Conservation (phyloP, 2,113 vertebrate species). For the Trematomus loennbergii region DNA sequence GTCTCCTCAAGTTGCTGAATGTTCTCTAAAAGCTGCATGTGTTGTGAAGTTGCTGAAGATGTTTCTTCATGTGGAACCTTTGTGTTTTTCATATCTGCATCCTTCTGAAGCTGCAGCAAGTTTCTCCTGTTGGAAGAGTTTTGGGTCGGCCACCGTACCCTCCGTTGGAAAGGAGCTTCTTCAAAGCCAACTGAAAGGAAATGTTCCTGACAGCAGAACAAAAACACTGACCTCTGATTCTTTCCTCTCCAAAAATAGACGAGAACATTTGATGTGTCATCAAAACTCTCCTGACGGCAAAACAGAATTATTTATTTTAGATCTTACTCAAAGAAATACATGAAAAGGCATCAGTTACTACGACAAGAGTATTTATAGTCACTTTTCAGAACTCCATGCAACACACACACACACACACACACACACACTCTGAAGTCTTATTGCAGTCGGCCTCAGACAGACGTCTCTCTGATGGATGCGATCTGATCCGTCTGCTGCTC, state of each 20-base stretch:
- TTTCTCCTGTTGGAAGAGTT: no score
- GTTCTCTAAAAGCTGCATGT: no score
- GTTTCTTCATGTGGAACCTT: no score
- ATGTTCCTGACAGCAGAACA: conserved; percentile 6
- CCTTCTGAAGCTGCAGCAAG: no score
- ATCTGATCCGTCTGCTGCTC: conserved; percentile 30
- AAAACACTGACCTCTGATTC: conserved; percentile 4
- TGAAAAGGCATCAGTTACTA: background rate
- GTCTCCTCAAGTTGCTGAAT: no score
- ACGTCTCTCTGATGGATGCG: conserved; percentile 28
- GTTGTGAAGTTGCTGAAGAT: no score
- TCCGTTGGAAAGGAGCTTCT: background rate
- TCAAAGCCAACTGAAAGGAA: conserved; percentile 2
- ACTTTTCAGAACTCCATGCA: background rate
- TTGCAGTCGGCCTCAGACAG: conserved; percentile 22
- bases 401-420: background rate
- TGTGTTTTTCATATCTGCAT: no score
- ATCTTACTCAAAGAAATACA: no score
- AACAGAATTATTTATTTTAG: conserved; percentile 25
- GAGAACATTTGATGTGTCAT: background rate
- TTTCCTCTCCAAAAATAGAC: conserved; percentile 21
- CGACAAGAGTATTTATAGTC: conserved; percentile 51
- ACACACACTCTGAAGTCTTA: conserved; percentile 22
- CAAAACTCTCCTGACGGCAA: conserved; percentile 6
- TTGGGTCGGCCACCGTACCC: background rate